Evolutionary conservation across 2,113 vertebrate genomes (phyloP).

Genomic region (Oceanites oceanicus): DNA sequence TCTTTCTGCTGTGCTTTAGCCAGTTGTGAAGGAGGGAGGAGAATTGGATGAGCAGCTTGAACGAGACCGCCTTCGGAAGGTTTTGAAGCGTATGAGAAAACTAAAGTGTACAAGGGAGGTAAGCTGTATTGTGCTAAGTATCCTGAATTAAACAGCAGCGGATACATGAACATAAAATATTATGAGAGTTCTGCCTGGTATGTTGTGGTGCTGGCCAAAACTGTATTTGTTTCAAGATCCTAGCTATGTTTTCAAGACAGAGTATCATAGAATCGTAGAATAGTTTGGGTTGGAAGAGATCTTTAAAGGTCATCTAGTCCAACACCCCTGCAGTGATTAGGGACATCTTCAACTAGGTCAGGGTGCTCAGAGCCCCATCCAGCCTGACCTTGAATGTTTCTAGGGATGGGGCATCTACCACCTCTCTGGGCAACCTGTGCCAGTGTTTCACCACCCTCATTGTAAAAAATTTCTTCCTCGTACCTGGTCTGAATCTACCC

Average conservation of each 20-base stretch:
- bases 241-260: not conserved
- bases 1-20: constrained; percentile 69
- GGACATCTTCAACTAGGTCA: not conserved
- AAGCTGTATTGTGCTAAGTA: not conserved
- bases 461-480: not conserved
- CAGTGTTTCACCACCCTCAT: not conserved
- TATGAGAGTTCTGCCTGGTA: not conserved
- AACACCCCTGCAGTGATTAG: not conserved
- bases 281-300: not conserved
- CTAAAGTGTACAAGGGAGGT: constrained; percentile 90
- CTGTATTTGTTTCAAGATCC: not conserved
- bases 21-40: constrained; percentile 78
- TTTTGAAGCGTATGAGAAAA: constrained; percentile 90
- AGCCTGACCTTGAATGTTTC: not conserved
- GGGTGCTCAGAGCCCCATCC: not conserved
- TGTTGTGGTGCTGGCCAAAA: not conserved
- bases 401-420: no score
- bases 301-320: not conserved
- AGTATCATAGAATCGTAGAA: not conserved
- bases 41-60: constrained; percentile 82
- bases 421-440: not conserved
- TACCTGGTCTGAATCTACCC: not conserved
- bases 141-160: not conserved
- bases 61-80: constrained; percentile 87
- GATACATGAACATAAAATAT: not conserved